A percentile compares a stretch with the other conserved stretches of the same genome.
These are phyloP conservation scores for Drosophila melanica DNA, from an alignment of 1,140 invertebrate species.

Conservation along the genomic window DNA sequence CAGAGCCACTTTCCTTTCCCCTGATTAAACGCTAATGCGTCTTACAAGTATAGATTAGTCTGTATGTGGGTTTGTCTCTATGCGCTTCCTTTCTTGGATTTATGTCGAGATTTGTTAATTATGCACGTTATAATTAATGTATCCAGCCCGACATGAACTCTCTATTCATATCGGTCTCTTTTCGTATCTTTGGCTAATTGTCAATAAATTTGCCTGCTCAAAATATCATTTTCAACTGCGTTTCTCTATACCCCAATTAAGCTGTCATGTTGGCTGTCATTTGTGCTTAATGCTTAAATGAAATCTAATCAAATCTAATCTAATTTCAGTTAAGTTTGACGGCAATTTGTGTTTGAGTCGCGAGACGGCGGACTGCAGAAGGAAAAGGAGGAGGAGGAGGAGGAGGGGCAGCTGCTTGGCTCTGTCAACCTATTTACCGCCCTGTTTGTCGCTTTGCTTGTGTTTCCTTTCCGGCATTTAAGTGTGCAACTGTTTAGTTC, in stretches of 20 bases:
- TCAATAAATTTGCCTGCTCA: conserved; percentile 72
- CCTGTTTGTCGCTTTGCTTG: conserved; percentile 47
- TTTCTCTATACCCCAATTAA: background rate
- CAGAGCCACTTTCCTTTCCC: conserved; percentile 10
- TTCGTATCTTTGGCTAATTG: conserved; percentile 54
- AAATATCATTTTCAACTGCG: conserved; percentile 64
- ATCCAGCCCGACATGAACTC: conserved; percentile 13
- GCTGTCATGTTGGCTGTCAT: conserved; percentile 74
- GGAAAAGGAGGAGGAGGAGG: background rate
- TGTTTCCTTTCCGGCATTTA: conserved; percentile 72
- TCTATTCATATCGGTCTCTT: background rate
- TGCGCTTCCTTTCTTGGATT: conserved; percentile 14
- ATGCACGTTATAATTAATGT: conserved; percentile 77
- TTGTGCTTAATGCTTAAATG: conserved; percentile 76
- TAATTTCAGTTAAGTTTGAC: conserved; percentile 77
- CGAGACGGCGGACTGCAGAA: background rate
- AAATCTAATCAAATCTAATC: conserved; percentile 81
- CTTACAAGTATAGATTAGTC: conserved; percentile 10
- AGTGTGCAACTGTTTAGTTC: conserved; percentile 39
- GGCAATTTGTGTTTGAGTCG: conserved; percentile 46
- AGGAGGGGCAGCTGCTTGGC: background rate
- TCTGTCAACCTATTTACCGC: conserved; percentile 6
- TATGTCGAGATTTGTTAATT: conserved; percentile 71
- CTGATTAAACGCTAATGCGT: conserved; percentile 55
- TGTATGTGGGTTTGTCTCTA: conserved; percentile 29